phyloP scores from a whole-genome alignment of 2,113 vertebrate genomes.

The Lasiurus borealis region DNA sequence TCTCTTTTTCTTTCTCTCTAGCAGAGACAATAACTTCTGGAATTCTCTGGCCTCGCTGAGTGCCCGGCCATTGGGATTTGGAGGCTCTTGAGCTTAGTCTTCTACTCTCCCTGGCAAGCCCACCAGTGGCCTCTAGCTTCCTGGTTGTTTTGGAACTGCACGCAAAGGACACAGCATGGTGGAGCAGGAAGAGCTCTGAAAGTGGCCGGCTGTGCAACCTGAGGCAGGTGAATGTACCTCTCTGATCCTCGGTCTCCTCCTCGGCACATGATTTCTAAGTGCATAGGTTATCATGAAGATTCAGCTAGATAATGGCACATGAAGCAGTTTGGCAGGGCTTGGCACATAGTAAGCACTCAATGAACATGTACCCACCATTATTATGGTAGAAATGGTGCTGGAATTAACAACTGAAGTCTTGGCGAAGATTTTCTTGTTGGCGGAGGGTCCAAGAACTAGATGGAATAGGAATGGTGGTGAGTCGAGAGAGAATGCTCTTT shows the following conservation, averaged over 20 bases:
- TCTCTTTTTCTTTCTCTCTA: neutral
- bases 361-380: accelerated
- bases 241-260: slow-evolving; percentile 16
- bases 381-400: neutral
- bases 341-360: accelerated
- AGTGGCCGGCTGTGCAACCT: neutral
- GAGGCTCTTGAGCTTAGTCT: neutral
- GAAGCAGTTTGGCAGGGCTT: neutral
- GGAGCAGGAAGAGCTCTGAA: neutral
- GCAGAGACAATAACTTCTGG: neutral
- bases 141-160: neutral
- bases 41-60: neutral
- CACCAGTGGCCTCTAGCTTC: neutral
- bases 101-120: neutral
- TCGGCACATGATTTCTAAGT: neutral
- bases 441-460: neutral
- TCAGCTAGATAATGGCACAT: neutral
- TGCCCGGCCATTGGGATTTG: neutral
- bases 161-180: neutral
- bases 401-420: neutral
- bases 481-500: slow-evolving; percentile 24
- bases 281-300: neutral
- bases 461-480: neutral
- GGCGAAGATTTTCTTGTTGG: neutral
- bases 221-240: neutral